Percentiles rank a stretch among this genome's conserved stretches.
phyloP scores from a whole-genome alignment of 1,140 invertebrate species.

The Phthorimaea operculella region DNA sequence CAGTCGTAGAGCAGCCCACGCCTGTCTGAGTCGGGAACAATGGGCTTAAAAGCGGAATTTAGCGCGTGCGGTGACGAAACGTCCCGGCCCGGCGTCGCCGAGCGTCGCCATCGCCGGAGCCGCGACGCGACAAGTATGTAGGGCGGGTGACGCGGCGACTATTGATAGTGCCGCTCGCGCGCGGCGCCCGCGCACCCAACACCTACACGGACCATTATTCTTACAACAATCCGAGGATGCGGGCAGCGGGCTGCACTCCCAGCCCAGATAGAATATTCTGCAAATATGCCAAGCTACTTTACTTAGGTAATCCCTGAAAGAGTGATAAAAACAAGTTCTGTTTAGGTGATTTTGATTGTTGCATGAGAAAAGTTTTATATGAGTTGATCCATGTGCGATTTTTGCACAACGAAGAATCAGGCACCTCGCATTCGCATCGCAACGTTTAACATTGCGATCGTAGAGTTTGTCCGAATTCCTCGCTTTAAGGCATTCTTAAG shows the following conservation, averaged over 20 bases:
- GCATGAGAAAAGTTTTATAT: too few species aligned
- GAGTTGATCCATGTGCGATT: too few species aligned
- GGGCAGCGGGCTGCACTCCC: not conserved
- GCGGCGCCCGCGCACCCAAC: constrained; percentile 16
- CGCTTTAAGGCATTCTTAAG: too few species aligned
- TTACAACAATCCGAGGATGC: constrained; percentile 24
- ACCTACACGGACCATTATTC: constrained; percentile 24
- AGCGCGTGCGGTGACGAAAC: constrained; percentile 48
- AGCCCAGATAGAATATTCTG: too few species aligned
- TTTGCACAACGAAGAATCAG: too few species aligned
- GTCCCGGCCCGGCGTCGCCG: constrained; percentile 20
- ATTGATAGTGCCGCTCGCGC: constrained; percentile 42
- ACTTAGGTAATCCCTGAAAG: too few species aligned
- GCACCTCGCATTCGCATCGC: too few species aligned
- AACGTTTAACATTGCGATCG: too few species aligned
- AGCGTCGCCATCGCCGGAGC: constrained; percentile 15
- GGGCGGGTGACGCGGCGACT: constrained; percentile 49
- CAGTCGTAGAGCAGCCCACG: not conserved
- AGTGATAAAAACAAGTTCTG: too few species aligned
- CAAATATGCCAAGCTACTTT: too few species aligned
- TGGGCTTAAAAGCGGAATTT: constrained; percentile 38
- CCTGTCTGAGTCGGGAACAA: constrained; percentile 15
- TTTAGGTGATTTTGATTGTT: too few species aligned
- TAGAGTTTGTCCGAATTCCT: too few species aligned
- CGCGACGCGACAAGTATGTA: constrained; percentile 43